A percentile compares a stretch with the other conserved stretches of the same genome.
phyloP scores from a whole-genome alignment of 2,797 vertebrate species.

The Pangasius larnaudii region DNA sequence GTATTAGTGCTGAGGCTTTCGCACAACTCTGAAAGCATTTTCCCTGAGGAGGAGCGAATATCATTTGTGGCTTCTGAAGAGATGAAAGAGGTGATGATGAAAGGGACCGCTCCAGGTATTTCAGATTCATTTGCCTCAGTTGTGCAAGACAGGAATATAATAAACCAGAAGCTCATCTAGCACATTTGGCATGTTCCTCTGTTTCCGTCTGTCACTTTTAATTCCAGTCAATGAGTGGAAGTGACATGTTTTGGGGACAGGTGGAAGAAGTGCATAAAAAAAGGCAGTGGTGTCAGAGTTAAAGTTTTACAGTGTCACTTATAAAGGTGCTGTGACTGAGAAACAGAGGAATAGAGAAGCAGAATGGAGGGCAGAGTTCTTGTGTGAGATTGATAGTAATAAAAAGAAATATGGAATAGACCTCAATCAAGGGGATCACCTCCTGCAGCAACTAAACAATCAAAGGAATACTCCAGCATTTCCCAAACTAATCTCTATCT shows the following conservation, averaged over 20 bases:
- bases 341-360: not conserved
- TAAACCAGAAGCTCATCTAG: not conserved
- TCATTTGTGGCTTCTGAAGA: conserved; percentile 20
- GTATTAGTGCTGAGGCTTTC: not conserved
- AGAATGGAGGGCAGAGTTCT: not conserved
- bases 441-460: not conserved
- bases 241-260: not conserved
- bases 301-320: not conserved
- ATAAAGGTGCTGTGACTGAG: not conserved
- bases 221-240: not conserved
- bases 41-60: not conserved
- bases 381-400: not conserved
- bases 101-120: conserved; percentile 25
- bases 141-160: not conserved
- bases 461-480: not conserved
- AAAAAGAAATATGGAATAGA: not conserved
- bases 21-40: not conserved
- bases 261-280: not conserved
- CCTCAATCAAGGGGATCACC: not conserved
- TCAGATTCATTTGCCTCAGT: not conserved
- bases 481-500: not conserved
- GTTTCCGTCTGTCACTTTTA: not conserved
- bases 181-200: not conserved
- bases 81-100: conserved; percentile 25
- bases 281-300: not conserved